Conservation (phyloP, 2,888 invertebrate genomes). For the Eupithecia subumbrata region DNA sequence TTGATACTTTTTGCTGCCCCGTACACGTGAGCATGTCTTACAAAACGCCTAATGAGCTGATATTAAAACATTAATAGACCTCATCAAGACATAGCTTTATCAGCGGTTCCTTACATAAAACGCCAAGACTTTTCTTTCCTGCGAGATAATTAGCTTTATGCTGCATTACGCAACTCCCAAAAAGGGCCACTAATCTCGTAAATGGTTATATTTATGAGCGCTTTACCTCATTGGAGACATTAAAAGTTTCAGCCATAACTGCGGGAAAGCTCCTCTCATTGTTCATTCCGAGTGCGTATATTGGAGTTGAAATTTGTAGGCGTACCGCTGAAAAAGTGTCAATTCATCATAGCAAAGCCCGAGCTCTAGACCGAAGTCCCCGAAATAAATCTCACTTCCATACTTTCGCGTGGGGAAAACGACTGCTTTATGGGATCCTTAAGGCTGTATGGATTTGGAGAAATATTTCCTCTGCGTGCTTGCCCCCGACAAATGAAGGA, state of each 20-base stretch:
- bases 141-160: constrained; percentile 60
- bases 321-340: constrained; percentile 80
- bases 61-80: constrained; percentile 60
- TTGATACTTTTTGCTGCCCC: constrained; percentile 69
- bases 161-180: constrained; percentile 65
- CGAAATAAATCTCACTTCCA: constrained; percentile 83
- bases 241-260: constrained; percentile 80
- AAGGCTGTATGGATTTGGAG: constrained; percentile 85
- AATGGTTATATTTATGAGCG: constrained; percentile 75
- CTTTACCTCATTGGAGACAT: constrained; percentile 80
- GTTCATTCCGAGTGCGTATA: constrained; percentile 81
- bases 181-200: constrained; percentile 73
- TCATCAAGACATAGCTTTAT: constrained; percentile 38
- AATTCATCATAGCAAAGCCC: constrained; percentile 83
- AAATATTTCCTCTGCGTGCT: constrained; percentile 83
- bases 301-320: constrained; percentile 82
- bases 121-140: constrained; percentile 43
- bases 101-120: constrained; percentile 40
- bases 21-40: constrained; percentile 62
- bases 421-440: constrained; percentile 84
- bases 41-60: constrained; percentile 59
- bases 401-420: constrained; percentile 83
- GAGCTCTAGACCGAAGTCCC: constrained; percentile 80
- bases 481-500: constrained; percentile 82
- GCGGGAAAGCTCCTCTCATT: constrained; percentile 77